Evolutionary conservation across 2,797 vertebrate species (phyloP), one percentile per base, ranked within the genome.

Genomic region (Thaleichthys pacificus): DNA sequence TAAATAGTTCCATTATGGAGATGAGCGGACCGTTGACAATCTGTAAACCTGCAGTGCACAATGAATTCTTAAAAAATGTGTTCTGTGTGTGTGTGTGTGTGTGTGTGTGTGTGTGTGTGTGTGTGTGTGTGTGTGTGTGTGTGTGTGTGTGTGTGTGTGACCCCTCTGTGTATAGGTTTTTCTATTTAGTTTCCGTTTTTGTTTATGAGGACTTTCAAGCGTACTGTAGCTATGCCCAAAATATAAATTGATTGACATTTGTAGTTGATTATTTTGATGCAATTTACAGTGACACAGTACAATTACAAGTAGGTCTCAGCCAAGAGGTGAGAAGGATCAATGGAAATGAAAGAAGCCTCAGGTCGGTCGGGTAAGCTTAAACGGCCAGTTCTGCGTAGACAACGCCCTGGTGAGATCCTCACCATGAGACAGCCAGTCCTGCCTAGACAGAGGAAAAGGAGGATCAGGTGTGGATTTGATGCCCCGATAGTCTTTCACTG

Each of bases 401-500:
- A n/a, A n/a, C 17, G 4, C 51, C 42, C 51, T 7, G 19, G 17
- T n/a, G 51, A 56, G 17, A 56, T 17, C 51, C 7, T n/a, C 15
- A 56, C 35, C 42, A 71, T 2, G 8, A 21, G 8, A 62, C 51
- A 63, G 61, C 67, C 71, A 67, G 58, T 42, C 65, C 72, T 81
- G 84, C 82, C 75, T 80, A 77, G 77, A 85, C 76, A 77, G 80
- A 77, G 80, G 78, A 80, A 89, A 81, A 88, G 49, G n/a, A 14
- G 42, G 28, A 64, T 5, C 42, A 28, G 47, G 57, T 68, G 69
- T 62, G 86, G 86, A 87, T 82, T 81, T 85, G 80, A 77, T 81
- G 81, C 66, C 76, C 83, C 86, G 83, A 87, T 85, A 80, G 86
- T 80, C 84, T 88, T 89, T 90, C 86, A 77, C 75, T 77, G 88